Percentiles rank a stretch among this genome's conserved stretches.
Conservation (phyloP, 2,113 vertebrate genomes). For the Eupsittula cactorum region DNA sequence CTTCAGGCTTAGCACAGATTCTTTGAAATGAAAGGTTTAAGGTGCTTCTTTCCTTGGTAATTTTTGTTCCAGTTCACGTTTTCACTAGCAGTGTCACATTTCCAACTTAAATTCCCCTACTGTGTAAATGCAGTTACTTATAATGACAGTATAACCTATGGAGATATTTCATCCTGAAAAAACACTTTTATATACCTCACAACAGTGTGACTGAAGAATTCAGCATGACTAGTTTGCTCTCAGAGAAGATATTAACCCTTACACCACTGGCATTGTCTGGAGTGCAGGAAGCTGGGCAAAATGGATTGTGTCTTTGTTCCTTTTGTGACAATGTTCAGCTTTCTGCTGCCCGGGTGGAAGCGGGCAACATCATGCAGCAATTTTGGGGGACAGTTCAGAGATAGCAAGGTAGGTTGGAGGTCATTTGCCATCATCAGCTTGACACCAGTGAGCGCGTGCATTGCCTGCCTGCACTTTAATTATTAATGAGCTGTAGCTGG, state of each 20-base stretch:
- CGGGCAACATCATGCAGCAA: fast-evolving
- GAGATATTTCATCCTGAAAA: constrained; percentile 38
- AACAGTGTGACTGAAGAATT: constrained; percentile 4
- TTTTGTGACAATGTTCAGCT: background rate
- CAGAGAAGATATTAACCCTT: constrained; percentile 40
- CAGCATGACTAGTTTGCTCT: background rate
- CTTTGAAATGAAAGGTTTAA: constrained; percentile 69
- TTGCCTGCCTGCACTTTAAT: background rate
- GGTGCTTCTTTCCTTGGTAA: constrained; percentile 62
- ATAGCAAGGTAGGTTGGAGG: background rate
- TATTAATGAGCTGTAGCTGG: background rate
- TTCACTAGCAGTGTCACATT: background rate
- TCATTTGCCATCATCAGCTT: background rate
- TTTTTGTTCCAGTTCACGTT: constrained; percentile 57
- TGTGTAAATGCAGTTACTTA: constrained; percentile 54
- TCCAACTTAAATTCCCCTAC: constrained; percentile 35
- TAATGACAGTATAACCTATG: constrained; percentile 61
- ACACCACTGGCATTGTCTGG: background rate
- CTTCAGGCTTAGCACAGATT: constrained; percentile 62
- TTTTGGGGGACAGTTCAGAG: background rate
- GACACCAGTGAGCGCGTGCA: background rate
- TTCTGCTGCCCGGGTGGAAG: background rate
- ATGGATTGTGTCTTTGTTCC: background rate
- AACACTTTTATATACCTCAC: constrained; percentile 13
- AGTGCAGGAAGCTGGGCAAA: background rate